phyloP scores from a whole-genome alignment of 2,888 invertebrate species.

The Chrysolina americana region DNA sequence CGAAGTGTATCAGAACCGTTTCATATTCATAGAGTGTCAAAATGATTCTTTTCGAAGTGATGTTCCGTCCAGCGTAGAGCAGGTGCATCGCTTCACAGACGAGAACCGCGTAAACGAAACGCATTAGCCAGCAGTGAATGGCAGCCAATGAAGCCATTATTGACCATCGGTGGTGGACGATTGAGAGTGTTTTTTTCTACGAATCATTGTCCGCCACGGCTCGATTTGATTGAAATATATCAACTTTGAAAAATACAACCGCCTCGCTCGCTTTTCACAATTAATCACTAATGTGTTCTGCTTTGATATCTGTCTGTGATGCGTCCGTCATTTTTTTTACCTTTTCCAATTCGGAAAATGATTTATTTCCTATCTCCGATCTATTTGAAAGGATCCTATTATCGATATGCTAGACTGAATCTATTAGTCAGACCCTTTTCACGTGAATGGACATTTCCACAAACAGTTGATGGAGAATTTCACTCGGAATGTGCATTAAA shows the following conservation, averaged over 20 bases:
- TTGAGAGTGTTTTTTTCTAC: slow-evolving; percentile 63
- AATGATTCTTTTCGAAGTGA: slow-evolving; percentile 9
- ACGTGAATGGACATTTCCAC: slow-evolving; percentile 38
- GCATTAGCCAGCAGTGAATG: slow-evolving; percentile 66
- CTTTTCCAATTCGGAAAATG: slow-evolving; percentile 60
- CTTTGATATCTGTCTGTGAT: slow-evolving; percentile 61
- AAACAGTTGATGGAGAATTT: slow-evolving; percentile 20
- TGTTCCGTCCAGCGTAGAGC: slow-evolving; percentile 32
- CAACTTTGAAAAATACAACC: slow-evolving; percentile 64
- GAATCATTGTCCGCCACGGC: slow-evolving; percentile 68
- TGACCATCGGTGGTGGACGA: slow-evolving; percentile 63
- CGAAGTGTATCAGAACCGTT: slow-evolving; percentile 5
- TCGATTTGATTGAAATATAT: slow-evolving; percentile 68
- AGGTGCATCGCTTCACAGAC: slow-evolving; percentile 53
- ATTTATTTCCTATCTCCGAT: slow-evolving; percentile 60
- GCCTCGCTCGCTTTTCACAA: slow-evolving; percentile 64
- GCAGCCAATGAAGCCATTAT: slow-evolving; percentile 67
- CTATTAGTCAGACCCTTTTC: slow-evolving; percentile 42
- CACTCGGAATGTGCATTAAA: neutral
- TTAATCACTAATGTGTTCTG: slow-evolving; percentile 63
- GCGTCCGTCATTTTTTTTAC: slow-evolving; percentile 59
- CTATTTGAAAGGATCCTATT: slow-evolving; percentile 50
- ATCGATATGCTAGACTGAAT: slow-evolving; percentile 33
- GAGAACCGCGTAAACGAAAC: slow-evolving; percentile 55
- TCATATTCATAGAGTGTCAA: slow-evolving; percentile 15